phyloP scores from a whole-genome alignment of 2,797 vertebrate species.

The Manis javanica region DNA sequence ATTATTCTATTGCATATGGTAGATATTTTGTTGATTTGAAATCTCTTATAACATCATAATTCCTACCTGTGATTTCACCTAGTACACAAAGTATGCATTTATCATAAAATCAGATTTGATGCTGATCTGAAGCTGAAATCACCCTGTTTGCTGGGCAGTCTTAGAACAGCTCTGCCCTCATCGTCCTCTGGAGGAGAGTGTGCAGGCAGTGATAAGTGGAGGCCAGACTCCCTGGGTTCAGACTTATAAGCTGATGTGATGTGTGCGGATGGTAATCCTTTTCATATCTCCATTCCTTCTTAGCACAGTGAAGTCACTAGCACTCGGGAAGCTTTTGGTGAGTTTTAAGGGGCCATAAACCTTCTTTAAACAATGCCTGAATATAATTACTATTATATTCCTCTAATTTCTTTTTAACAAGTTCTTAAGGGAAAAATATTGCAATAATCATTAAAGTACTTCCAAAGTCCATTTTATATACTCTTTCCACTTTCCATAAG shows the following conservation, averaged over 20 bases:
- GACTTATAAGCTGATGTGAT: neutral
- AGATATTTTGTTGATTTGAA: neutral
- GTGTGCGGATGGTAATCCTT: neutral
- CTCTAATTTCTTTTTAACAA: neutral
- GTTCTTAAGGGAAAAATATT: neutral
- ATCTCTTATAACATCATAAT: neutral
- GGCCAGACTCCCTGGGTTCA: neutral
- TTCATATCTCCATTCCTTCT: neutral
- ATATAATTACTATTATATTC: neutral
- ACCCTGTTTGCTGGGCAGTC: neutral
- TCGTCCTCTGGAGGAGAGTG: neutral
- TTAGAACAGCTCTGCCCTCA: neutral
- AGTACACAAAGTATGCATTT: neutral
- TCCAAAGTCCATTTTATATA: neutral
- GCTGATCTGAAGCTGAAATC: neutral
- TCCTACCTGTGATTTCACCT: neutral
- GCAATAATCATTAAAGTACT: neutral
- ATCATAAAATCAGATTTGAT: neutral
- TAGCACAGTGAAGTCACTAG: neutral
- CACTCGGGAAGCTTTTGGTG: neutral
- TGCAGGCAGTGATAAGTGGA: neutral
- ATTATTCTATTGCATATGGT: neutral
- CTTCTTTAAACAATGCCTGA: neutral
- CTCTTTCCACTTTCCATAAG: neutral
- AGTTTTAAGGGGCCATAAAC: neutral